These are phyloP conservation scores for Amphipyra tragopoginis DNA, from an alignment of 2,888 invertebrate genomes.

Conservation along the genomic window DNA sequence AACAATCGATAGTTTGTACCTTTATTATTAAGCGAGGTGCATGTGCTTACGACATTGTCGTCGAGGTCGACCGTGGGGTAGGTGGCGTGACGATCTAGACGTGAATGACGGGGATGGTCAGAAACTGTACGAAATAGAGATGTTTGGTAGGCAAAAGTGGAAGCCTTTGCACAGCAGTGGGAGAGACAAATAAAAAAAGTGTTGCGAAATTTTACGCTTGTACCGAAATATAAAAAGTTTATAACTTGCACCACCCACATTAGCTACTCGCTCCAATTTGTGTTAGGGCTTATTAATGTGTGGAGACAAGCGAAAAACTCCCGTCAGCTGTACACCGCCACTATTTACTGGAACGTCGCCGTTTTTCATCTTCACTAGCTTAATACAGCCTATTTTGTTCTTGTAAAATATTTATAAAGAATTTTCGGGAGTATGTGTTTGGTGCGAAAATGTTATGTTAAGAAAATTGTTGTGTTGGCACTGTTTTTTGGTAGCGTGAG, in stretches of 20 bases:
- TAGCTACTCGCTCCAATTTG: constrained; percentile 75
- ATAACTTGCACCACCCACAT: constrained; percentile 58
- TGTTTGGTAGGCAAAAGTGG: no score
- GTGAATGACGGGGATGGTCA: no score
- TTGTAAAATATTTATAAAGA: constrained; percentile 50
- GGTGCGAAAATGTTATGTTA: constrained; percentile 26
- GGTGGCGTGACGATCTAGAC: no score
- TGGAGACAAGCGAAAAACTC: constrained; percentile 73
- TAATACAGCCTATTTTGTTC: constrained; percentile 51
- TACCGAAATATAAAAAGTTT: constrained; percentile 13
- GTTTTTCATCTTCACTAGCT: constrained; percentile 56
- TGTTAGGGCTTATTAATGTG: constrained; percentile 76
- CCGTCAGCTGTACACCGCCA: constrained; percentile 60
- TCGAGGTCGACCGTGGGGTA: no score
- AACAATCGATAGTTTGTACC: no score
- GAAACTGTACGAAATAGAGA: no score
- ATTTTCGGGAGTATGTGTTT: constrained; percentile 33
- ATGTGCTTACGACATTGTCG: no score
- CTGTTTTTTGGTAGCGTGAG: constrained; percentile 1
- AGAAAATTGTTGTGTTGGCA: constrained; percentile 17
- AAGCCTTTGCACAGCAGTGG: no score
- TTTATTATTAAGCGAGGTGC: no score
- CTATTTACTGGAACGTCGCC: constrained; percentile 55
- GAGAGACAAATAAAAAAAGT: no score
- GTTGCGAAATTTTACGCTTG: no score